Percentiles rank a stretch among this genome's conserved stretches.
Evolutionary conservation across 2,113 vertebrate species (phyloP).

Genomic region (Xiphophorus hellerii): DNA sequence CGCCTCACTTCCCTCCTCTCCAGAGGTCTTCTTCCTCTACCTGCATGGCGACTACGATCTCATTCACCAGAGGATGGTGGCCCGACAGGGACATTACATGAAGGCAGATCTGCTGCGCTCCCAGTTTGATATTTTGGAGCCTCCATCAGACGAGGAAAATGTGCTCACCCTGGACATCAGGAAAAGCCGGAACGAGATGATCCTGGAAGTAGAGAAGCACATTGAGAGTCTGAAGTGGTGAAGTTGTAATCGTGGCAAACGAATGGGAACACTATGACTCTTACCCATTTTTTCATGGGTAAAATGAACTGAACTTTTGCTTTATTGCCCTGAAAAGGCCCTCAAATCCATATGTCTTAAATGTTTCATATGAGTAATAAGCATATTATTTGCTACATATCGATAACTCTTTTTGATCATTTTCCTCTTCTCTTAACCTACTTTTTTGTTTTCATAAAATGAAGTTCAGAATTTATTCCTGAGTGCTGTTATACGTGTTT

Average conservation of each 20-base stretch:
- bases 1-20: not conserved
- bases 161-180: slow-evolving; percentile 82
- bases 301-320: not conserved
- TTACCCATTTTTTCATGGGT: not conserved
- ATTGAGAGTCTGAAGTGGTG: slow-evolving; percentile 43
- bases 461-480: not conserved
- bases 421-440: not conserved
- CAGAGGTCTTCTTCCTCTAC: slow-evolving; percentile 83
- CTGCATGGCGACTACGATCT: slow-evolving; percentile 82
- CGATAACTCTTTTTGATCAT: not conserved
- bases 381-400: no score
- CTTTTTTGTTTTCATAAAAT: not conserved
- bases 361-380: no score
- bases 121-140: slow-evolving; percentile 87
- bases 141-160: slow-evolving; percentile 80
- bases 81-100: slow-evolving; percentile 89
- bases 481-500: not conserved
- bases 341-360: not conserved
- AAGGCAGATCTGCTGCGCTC: slow-evolving; percentile 83
- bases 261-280: not conserved
- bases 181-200: slow-evolving; percentile 77
- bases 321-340: not conserved
- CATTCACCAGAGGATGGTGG: slow-evolving; percentile 80
- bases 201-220: slow-evolving; percentile 69
- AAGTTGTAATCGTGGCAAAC: slow-evolving; percentile 8